phyloP scores from a whole-genome alignment of 2,797 vertebrate species.

The Kryptopterus vitreolus region DNA sequence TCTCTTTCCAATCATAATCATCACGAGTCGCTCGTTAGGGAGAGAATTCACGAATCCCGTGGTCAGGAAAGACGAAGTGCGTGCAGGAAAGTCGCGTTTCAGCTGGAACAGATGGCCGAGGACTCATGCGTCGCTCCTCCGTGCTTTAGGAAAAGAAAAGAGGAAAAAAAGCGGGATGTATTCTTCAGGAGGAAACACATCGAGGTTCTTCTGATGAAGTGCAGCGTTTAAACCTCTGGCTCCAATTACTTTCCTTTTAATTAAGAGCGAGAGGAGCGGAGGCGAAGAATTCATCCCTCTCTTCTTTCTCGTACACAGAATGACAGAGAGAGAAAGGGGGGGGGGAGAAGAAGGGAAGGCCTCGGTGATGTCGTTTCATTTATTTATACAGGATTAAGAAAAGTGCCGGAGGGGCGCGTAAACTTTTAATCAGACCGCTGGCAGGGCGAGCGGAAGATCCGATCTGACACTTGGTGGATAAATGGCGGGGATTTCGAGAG shows the following conservation, averaged over 20 bases:
- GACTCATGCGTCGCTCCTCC: constrained; percentile 62
- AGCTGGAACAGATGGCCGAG: constrained; percentile 50
- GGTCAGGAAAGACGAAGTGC: not conserved
- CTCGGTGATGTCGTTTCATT: constrained; percentile 25
- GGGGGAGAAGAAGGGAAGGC: not conserved
- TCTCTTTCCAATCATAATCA: not conserved
- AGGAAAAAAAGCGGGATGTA: constrained; percentile 35
- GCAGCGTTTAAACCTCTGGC: constrained; percentile 49
- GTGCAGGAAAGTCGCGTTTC: constrained; percentile 35
- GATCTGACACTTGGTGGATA: constrained; percentile 10
- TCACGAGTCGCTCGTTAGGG: not conserved
- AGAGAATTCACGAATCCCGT: not conserved
- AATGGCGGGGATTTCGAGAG: constrained; percentile 16
- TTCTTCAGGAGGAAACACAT: constrained; percentile 44
- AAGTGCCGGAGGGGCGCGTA: constrained; percentile 41
- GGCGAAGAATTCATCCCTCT: constrained; percentile 55
- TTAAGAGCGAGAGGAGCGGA: constrained; percentile 60
- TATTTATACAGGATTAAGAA: constrained; percentile 42
- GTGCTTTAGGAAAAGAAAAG: not conserved
- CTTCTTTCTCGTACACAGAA: constrained; percentile 44
- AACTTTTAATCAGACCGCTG: constrained; percentile 55
- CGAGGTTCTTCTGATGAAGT: constrained; percentile 59
- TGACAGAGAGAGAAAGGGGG: constrained; percentile 23
- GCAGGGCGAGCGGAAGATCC: constrained; percentile 29
- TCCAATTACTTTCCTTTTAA: constrained; percentile 67